Base-by-base conservation (phyloP, 92 coral and sea anemone species). In the Palythoa heliodiscus region DNA sequence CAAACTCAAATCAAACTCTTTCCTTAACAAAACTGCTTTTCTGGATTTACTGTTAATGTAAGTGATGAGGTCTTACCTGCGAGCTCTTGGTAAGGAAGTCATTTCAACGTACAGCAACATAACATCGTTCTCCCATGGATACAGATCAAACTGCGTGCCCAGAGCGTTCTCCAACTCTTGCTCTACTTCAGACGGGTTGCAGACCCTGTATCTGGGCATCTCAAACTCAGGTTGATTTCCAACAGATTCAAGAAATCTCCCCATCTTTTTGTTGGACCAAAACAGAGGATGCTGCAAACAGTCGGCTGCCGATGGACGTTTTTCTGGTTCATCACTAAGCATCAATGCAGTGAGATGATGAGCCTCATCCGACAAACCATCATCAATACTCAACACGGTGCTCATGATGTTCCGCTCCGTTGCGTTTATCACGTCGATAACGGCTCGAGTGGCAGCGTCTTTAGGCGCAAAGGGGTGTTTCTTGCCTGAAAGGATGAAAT, bases 181-280 rank as follows among this genome's bases (percentile, higher is more conserved):
- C 52, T 71, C 89, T 14, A 89, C 91, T 2, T 37, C 55, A 4
- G 86, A 43, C 16, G 60, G 55, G 11, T 3, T 67, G 66, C 76
- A 29, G 9, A 40, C 70, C 5, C 69, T 13, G 77, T 23, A 53
- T 2, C 91, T 54, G 14, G 84, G 90, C 48, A 72, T 53, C 85
- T 73, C 87, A 75, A 91, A 60, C 64, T 91, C 93, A 69, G 91
- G 87, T 37, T 91, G 93, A 63, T 91, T 91, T 1, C 87, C 93
- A 85, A 91, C 91, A 76, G 93, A 83, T 43, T 57, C 39, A 11
- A 91, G 89, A 54, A 91, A 76, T 8, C 77, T 40, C 1, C 76
- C 71, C 87, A 88, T 91, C 43, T 88, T 88, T 73, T 76, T 86
- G 1, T 85, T 80, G 13, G 93, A 73, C 93, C 93, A 91, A 52